Evolutionary conservation across 2,113 vertebrate genomes (phyloP).

Genomic region (Larimichthys polyactis): DNA sequence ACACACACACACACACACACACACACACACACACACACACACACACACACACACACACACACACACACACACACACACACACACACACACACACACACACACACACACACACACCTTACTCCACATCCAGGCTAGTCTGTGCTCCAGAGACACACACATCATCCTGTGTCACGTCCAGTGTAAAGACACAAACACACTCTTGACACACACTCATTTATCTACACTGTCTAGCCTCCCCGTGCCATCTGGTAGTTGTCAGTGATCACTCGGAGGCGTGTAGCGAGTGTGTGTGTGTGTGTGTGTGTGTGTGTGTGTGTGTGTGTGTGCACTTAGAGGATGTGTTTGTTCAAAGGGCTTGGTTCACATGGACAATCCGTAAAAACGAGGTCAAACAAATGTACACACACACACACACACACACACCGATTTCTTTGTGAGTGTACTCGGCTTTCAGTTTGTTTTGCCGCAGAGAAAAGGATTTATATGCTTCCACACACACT

Average conservation of each 20-base stretch:
- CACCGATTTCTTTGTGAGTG: conserved; percentile 25
- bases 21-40: conserved; percentile 26
- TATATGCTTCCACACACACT: neutral
- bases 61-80: neutral
- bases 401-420: conserved; percentile 9
- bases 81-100: conserved; percentile 3
- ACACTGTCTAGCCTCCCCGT: conserved; percentile 38
- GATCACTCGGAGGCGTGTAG: conserved; percentile 2
- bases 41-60: conserved; percentile 33
- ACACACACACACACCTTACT: conserved; percentile 34
- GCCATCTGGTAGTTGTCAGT: conserved; percentile 63
- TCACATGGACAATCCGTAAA: conserved; percentile 29
- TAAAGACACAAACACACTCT: conserved; percentile 23
- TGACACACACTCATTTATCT: conserved; percentile 39
- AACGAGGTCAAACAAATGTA: conserved; percentile 6
- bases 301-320: conserved; percentile 4
- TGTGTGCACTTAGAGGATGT: neutral
- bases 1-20: conserved; percentile 3
- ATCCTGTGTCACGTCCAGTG: conserved; percentile 29
- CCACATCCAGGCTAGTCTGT: conserved; percentile 1
- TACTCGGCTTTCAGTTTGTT: neutral
- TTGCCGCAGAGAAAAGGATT: neutral
- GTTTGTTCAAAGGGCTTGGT: conserved; percentile 32
- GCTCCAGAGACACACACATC: conserved; percentile 50
- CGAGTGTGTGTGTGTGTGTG: conserved; percentile 14